phyloP scores from a whole-genome alignment of 1,140 invertebrate genomes.

The Holcopasites calliopsidis region DNA sequence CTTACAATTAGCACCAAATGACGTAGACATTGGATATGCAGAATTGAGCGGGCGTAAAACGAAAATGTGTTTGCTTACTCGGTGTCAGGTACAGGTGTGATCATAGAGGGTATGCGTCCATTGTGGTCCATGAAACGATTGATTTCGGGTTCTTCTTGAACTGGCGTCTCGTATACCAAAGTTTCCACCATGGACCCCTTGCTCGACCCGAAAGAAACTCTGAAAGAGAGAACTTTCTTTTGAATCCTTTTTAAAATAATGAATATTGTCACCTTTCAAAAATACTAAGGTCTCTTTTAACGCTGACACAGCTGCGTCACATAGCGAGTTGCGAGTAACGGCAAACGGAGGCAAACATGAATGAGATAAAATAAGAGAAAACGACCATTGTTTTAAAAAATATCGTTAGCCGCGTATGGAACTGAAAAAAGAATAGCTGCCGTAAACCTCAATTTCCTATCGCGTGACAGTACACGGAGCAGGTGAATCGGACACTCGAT shows the following conservation, averaged over 20 bases:
- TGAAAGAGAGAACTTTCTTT: slow-evolving; percentile 75
- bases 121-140: slow-evolving; percentile 86
- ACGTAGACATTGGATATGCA: not conserved
- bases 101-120: slow-evolving; percentile 79
- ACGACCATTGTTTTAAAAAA: not conserved
- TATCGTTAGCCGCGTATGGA: not conserved
- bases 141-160: slow-evolving; percentile 85
- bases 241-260: not conserved
- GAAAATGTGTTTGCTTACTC: slow-evolving; percentile 69
- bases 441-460: slow-evolving; percentile 73
- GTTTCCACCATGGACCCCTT: slow-evolving; percentile 98
- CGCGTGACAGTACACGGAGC: slow-evolving; percentile 65
- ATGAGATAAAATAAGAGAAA: not conserved
- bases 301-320: too few relatives aligned
- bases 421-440: slow-evolving; percentile 32
- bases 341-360: not conserved
- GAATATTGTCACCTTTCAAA: too few relatives aligned
- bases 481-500: slow-evolving; percentile 59
- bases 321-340: too few relatives aligned
- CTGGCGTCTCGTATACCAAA: slow-evolving; percentile 91
- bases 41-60: not conserved
- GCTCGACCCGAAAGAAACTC: slow-evolving; percentile 95
- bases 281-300: not conserved
- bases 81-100: slow-evolving; percentile 76
- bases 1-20: not conserved